Evolutionary conservation across 2,797 vertebrate species (phyloP), one percentile per base, ranked within the genome.

Genomic region (Xerus rutilus): DNA sequence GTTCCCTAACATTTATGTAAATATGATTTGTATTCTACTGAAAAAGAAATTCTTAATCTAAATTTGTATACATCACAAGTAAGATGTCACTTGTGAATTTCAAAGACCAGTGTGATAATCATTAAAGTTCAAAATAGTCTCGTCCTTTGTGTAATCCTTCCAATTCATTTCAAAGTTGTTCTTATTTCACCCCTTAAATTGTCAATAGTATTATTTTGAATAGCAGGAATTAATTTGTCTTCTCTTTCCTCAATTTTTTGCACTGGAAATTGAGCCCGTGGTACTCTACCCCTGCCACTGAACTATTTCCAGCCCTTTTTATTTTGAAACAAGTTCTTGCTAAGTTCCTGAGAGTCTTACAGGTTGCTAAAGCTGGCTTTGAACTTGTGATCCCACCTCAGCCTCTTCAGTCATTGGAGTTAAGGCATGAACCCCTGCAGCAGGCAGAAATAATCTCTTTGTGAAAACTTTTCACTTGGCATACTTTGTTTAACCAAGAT

Each of bases 41-140:
- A 93, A 79, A 91, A 84, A 25, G 23, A 70, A 57, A 43, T 85
- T 85, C 30, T 23, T 35, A 76, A 70, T 85, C 25, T 89, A 73
- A 32, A 39, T 47, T 23, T 74, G 15, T 1, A 78, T 78, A 62
- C 14, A 45, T 62, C 7, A 74, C 43, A 25, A 91, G 35, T 69
- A 25, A 8, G n/a, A 64, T 70, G 79, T 91, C 43, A 73, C 65
- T 84, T 49, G 59, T 17, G 64, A 91, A 70, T 91, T 93, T 90
- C 72, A 95, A 83, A 90, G 57, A 72, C n/a, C 78, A 87, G 28
- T 73, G 21, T 52, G 32, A 43, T 17, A 73, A 87, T 93, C n/a
- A 95, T 93, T 93, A 73, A 91, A 78, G 47, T 93, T 78, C 64
- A 57, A 59, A 47, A 86, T 76, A 73, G 47, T 45, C 72, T 91